These are phyloP conservation scores for Cinara cedri DNA, from an alignment of 2,888 invertebrate genomes.

Conservation along the genomic window DNA sequence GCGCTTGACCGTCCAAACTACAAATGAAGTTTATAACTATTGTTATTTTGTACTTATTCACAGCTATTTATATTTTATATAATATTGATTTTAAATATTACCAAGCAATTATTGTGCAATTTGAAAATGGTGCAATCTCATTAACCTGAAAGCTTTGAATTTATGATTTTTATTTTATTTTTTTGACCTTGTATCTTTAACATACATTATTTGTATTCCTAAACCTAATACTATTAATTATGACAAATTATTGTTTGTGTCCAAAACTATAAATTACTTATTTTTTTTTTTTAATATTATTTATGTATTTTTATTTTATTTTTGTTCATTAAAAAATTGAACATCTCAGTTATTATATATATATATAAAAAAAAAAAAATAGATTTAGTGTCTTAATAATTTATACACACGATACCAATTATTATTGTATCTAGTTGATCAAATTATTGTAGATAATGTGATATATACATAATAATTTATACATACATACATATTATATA, in stretches of 20 bases:
- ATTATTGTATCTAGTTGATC: conserved; percentile 22
- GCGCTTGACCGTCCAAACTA: conserved; percentile 36
- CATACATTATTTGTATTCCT: neutral
- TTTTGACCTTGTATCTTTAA: neutral
- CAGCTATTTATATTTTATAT: neutral
- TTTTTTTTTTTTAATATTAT: neutral
- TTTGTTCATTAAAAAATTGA: neutral
- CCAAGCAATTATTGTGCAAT: conserved; percentile 24
- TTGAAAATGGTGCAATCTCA: conserved; percentile 28
- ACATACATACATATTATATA: neutral
- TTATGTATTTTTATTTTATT: neutral
- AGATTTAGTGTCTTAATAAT: neutral
- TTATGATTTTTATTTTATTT: conserved; percentile 10
- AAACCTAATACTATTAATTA: neutral
- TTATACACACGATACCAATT: neutral
- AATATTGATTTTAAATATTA: conserved; percentile 6
- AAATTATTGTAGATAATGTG: conserved; percentile 9
- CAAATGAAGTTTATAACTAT: conserved; percentile 33
- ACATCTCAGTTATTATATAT: conserved; percentile 10
- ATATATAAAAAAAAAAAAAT: neutral
- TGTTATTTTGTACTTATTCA: conserved; percentile 8
- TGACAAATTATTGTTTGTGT: neutral
- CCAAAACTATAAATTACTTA: neutral
- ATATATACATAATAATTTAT: no score
- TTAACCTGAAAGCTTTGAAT: neutral